Evolutionary conservation across 2,888 invertebrate genomes (phyloP), one percentile per base, ranked within the genome.

Genomic region (Drosophila subsilvestris): DNA sequence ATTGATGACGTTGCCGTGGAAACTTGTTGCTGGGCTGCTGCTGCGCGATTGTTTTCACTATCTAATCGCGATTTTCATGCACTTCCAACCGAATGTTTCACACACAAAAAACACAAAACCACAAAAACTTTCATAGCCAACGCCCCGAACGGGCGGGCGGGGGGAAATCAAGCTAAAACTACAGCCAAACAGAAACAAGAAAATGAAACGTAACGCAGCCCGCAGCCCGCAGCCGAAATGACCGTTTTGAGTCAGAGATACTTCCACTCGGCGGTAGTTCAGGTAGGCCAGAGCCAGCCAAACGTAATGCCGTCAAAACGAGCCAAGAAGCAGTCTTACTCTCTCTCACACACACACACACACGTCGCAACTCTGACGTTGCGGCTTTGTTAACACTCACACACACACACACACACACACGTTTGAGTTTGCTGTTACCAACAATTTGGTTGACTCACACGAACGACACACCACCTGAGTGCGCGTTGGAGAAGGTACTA

Each of bases 161-260:
- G 37, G 37, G 37, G 14, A 76, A 62, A 50, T 18, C 73, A 63
- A 59, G 57, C 54, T 55, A 60, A 63, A 61, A 63, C 63, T 60
- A 29, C 27, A 20, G 42, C 44, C 71, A 58, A 50, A 65, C 62
- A 77, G 66, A 66, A 59, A 42, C 58, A 67, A 79, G 67, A 78
- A 88, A 82, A 76, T 3, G 4, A 22, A 81, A 83, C 82, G 80
- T 74, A 70, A 83, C 78, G 29, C 29, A 29, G 29, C 3, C 27
- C 27, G 27, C 27, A 1, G 27, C 8, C 1, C 29, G 75, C 78
- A 75, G 75, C 86, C 65, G 63, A 88, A 88, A 88, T 88, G 88
- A 86, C 83, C 87, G 84, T 83, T 83, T 83, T 86, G 80, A 78
- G 86, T 83, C 78, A 62, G 43, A 82, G 66, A 68, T 14, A 37